Conservation (phyloP, 2,113 vertebrate genomes). For the Polyodon spathula region DNA sequence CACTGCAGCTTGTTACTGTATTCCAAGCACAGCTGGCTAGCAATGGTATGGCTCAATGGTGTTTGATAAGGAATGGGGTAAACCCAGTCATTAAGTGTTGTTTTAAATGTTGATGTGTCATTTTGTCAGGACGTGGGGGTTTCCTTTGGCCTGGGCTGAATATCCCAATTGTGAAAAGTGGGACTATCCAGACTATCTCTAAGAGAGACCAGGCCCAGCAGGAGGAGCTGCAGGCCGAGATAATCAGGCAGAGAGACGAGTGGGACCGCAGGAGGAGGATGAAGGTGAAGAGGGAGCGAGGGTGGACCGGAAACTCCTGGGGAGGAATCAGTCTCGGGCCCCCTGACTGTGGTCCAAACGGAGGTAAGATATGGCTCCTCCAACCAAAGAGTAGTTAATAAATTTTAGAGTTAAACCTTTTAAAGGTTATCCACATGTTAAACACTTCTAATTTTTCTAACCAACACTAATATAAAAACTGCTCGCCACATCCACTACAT, state of each 20-base stretch:
- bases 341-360: slow-evolving; percentile 79
- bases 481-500: too few relatives aligned
- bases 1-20: too few relatives aligned
- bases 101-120: neutral
- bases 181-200: slow-evolving; percentile 47
- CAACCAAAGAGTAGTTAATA: too few relatives aligned
- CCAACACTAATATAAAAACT: too few relatives aligned
- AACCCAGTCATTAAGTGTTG: too few relatives aligned
- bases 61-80: too few relatives aligned
- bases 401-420: too few relatives aligned
- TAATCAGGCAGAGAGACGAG: slow-evolving; percentile 64
- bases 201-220: slow-evolving; percentile 62
- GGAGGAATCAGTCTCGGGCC: slow-evolving; percentile 75
- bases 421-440: too few relatives aligned
- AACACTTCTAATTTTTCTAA: too few relatives aligned
- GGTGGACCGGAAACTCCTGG: slow-evolving; percentile 83
- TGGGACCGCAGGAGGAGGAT: slow-evolving; percentile 69
- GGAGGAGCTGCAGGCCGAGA: slow-evolving; percentile 54
- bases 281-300: slow-evolving; percentile 73
- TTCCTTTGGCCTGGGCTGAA: slow-evolving; percentile 93
- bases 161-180: slow-evolving; percentile 54
- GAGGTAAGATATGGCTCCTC: slow-evolving; percentile 59
- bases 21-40: too few relatives aligned
- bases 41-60: too few relatives aligned
- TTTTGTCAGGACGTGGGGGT: slow-evolving; percentile 64